Conservation (phyloP, 2,113 vertebrate genomes). For the Cervus canadensis region DNA sequence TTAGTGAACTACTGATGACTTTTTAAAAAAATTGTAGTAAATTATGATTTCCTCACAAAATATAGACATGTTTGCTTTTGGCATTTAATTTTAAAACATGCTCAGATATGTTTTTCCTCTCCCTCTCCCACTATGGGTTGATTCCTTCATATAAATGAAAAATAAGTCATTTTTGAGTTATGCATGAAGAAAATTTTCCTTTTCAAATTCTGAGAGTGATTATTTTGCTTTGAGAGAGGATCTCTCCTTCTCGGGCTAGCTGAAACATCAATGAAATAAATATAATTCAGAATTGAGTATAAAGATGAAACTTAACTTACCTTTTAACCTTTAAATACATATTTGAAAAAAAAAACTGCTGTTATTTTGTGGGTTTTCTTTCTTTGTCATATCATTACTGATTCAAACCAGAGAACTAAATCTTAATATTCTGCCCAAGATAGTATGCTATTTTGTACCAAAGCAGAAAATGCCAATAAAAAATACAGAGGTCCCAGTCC, state of each 20-base stretch:
- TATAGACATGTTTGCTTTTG: background rate
- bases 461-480: background rate
- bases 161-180: slow-evolving; percentile 18
- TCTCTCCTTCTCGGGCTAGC: background rate
- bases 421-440: background rate
- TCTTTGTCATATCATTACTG: background rate
- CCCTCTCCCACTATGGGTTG: background rate
- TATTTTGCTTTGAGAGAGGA: slow-evolving; percentile 24
- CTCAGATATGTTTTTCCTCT: background rate
- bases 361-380: background rate
- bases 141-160: background rate
- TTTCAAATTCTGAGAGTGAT: background rate
- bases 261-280: slow-evolving; percentile 30
- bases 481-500: background rate
- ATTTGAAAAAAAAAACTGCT: background rate
- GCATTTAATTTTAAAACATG: slow-evolving; percentile 7
- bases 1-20: background rate
- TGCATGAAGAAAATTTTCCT: slow-evolving; percentile 16
- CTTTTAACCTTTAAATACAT: slow-evolving; percentile 2
- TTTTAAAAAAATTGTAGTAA: background rate
- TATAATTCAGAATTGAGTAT: slow-evolving; percentile 3
- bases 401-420: background rate
- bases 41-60: background rate
- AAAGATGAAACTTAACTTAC: slow-evolving; percentile 16
- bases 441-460: background rate